Evolutionary conservation across 2,888 invertebrate genomes (phyloP).

Genomic region (Aporophyla lueneburgensis): DNA sequence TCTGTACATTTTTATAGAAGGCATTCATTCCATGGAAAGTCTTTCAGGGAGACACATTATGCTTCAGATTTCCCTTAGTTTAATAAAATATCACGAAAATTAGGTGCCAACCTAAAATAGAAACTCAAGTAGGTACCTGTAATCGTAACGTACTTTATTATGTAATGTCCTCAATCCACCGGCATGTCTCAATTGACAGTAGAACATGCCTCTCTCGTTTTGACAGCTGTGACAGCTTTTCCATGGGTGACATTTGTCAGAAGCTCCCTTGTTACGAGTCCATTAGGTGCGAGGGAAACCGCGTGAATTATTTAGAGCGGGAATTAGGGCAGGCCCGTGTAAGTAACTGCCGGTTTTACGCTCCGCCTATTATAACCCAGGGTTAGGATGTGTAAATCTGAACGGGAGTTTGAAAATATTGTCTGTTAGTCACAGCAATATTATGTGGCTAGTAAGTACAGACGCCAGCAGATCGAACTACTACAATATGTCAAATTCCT

Average conservation of each 20-base stretch:
- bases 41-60: neutral
- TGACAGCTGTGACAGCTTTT: conserved; percentile 5
- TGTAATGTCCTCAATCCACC: neutral
- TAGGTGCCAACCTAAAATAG: neutral
- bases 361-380: neutral
- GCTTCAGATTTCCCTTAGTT: neutral
- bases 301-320: conserved; percentile 28
- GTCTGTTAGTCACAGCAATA: neutral
- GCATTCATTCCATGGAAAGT: neutral
- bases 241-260: conserved; percentile 19
- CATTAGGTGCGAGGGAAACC: conserved; percentile 7
- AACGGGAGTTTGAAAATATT: neutral
- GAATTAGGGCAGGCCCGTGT: neutral
- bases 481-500: too few relatives aligned
- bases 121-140: neutral
- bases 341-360: conserved; percentile 5
- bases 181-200: neutral
- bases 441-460: neutral
- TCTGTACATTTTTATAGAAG: too few relatives aligned
- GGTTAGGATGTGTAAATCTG: neutral
- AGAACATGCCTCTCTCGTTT: neutral
- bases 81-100: neutral
- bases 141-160: neutral
- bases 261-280: neutral
- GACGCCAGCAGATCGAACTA: too few relatives aligned